Evolutionary conservation across 2,888 invertebrate species (phyloP), one percentile per base, ranked within the genome.

Genomic region (Agriopis aurantiaria): DNA sequence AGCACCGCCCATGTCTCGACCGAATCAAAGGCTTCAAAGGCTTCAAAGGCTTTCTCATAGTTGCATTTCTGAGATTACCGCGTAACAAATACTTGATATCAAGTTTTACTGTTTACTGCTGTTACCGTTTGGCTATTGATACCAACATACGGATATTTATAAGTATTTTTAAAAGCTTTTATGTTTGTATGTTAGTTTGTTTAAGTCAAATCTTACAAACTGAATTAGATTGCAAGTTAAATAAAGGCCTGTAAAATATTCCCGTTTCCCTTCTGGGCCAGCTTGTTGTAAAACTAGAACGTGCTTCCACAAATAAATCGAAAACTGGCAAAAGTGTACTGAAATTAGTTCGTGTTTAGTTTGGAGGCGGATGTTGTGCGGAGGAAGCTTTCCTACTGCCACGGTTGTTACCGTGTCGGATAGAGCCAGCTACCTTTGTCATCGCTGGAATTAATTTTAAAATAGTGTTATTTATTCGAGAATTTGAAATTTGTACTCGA

Each of bases 331-430:
- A 64, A 59, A 48, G 8, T 59, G 53, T 55, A 40, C 23, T 12
- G 59, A 49, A 64, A 63, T 62, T 46, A 51, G 69, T 45, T 60
- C 53, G 58, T 68, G 63, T 65, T 65, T 60, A 60, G 51, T 43
- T 60, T 56, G 10, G 41, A 56, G 58, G 48, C 69, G 69, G 69
- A 69, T 69, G 69, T 65, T 52, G 59, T 69, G 64, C 60, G 43
- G 51, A n/a, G 40, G 48, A 11, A 51, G 43, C 17, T 41, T 43
- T 61, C 40, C 60, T 51, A 17, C 3, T 12, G 40, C 12, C 23
- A 14, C 33, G n/a, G 9, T 6, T 41, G 51, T 51, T 51, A 8
- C 17, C 51, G 59, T 33, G 1, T 23, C 17, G 11, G 33, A 33
- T 33, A 33, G 33, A 33, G 33, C 33, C 33, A 33, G 3, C 33